Evolutionary conservation across 1,140 invertebrate species (phyloP), one percentile per base, ranked within the genome.

Genomic region (Panonychus citri): DNA sequence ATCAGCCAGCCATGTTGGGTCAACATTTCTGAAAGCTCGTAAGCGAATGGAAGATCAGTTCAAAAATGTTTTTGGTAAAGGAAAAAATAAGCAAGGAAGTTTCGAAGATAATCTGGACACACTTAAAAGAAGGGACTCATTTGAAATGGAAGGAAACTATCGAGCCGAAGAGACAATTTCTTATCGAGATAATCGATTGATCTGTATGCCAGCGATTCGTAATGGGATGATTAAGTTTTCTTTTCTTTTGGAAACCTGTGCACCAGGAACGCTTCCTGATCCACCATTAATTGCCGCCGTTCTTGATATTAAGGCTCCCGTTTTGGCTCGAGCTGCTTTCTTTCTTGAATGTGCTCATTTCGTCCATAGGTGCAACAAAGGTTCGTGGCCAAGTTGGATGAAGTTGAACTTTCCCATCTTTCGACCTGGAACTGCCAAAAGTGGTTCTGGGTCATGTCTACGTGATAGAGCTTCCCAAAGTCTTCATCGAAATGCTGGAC

Each of bases 321-420:
- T 98, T 1, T 80, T 94, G 0, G 77, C 86, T 0, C 72, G 90
- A 65, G 93, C 94, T 17, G 79, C 84, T 1, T 76, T 97, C 37
- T 68, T 96, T 28, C 70, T 99, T 37, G 94, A 99, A 70, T 96
- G 91, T 69, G 82, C 88, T 4, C 81, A 94, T 69, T 85, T 96
- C 65, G 90, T 99, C 0, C 89, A 97, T 67, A 80, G 83, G 56
- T 99, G 94, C 67, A 98, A 97, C 66, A 85, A 87, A 70, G 90
- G 91, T 1, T 85, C 91, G 60, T 98, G 94, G 93, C 91, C 94
- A 15, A 74, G 77, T 3, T 94, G 89, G 88, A 89, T 94, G 81
- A 86, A 87, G 69, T 74, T 82, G 42, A 84, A 83, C 65, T 74
- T 83, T 57, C 81, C 81, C 17, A 77, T 83, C 62, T 85, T 83